Evolutionary conservation across 2,888 invertebrate genomes (phyloP), one percentile per base, ranked within the genome.

Genomic region (Agriopis aurantiaria): DNA sequence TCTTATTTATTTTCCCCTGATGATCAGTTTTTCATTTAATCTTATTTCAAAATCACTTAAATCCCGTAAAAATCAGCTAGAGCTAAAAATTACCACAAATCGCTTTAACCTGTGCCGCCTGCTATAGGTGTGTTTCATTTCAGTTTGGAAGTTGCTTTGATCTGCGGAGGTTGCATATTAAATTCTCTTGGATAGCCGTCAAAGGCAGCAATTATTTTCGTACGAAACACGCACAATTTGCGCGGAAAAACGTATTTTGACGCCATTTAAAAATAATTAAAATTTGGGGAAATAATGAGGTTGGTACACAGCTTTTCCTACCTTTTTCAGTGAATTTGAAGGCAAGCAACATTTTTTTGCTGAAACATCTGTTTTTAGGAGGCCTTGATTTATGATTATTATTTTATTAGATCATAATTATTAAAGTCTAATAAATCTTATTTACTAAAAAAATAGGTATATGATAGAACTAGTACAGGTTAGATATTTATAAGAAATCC

Each of bases 121-220:
- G 45, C 64, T 58, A 56, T 61, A 53, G 70, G 65, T 80, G 79
- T 83, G 85, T 88, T 88, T 87, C 87, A 90, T 90, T 88, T 87
- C 84, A 83, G 86, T 88, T 88, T 81, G 80, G 82, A 83, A 80
- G 83, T 74, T 79, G 78, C 88, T 90, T 89, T 90, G 91, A 90
- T 83, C 88, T 87, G 78, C 79, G 78, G 78, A 82, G 84, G 86
- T 78, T 86, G 86, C 89, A 89, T 88, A 91, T 91, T 91, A 90
- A 89, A 90, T 89, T 88, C 87, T 87, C 85, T 81, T 84, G 84
- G 82, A 83, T 83, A 81, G 73, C 76, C 83, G 88, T 91, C 90
- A 91, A 91, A 91, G 90, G 77, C 76, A 79, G 77, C 82, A 84
- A 87, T 89, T 89, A 87, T 86, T 86, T 83, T 82, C 81, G 83